Conservation (phyloP, 1,140 invertebrate species). For the Chionoecetes opilio region DNA sequence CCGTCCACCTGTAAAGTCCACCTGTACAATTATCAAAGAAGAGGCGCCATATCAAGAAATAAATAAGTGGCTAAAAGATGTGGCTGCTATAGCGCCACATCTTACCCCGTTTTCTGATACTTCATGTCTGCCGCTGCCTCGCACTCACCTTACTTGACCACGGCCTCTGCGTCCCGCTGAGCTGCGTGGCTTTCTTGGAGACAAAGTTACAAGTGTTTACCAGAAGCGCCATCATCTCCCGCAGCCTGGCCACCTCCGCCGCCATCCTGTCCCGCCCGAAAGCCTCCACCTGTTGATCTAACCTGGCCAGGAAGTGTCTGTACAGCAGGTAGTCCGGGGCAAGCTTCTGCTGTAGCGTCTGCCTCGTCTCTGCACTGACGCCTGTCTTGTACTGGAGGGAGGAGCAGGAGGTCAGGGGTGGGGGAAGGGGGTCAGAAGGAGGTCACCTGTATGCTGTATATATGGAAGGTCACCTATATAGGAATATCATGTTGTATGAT, state of each 20-base stretch:
- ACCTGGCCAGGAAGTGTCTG: conserved; percentile 67
- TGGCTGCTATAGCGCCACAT: no score
- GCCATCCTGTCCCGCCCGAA: conserved; percentile 76
- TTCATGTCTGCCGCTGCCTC: no score
- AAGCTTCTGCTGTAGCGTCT: conserved; percentile 52
- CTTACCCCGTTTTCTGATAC: no score
- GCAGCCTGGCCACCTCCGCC: conserved; percentile 63
- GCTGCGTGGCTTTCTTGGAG: background rate
- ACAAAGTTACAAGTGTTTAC: conserved; percentile 52
- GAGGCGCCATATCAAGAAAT: no score
- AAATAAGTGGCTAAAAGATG: no score
- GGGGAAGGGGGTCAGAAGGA: background rate
- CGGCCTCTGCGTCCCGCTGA: background rate
- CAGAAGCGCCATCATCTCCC: conserved; percentile 18
- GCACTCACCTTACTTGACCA: conserved; percentile 50
- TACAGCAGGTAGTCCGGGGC: conserved; percentile 75
- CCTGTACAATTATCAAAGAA: no score
- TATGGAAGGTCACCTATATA: no score
- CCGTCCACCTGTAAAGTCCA: no score
- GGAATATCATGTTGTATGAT: no score
- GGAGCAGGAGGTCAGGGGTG: background rate
- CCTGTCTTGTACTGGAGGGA: conserved; percentile 52
- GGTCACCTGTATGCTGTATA: no score
- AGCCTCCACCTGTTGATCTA: conserved; percentile 66
- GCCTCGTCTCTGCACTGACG: background rate